These are phyloP conservation scores for Dicycla oo DNA, from an alignment of 2,888 invertebrate species.

Conservation along the genomic window DNA sequence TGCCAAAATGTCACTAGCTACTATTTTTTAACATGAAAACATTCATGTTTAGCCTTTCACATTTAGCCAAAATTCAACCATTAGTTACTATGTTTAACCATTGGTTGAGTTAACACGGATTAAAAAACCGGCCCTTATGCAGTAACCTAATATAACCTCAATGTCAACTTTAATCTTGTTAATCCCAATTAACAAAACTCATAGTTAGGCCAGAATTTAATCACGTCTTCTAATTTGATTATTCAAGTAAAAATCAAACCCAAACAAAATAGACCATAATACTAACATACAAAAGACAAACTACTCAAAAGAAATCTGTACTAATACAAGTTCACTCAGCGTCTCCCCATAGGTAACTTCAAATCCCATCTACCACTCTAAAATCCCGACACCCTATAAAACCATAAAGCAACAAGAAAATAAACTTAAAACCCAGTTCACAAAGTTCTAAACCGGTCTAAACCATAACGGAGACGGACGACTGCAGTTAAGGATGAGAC, in stretches of 20 bases:
- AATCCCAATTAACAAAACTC: not conserved
- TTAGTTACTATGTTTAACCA: too few relatives aligned
- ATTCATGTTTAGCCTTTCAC: too few relatives aligned
- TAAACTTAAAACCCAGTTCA: constrained; percentile 58
- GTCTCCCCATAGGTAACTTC: constrained; percentile 13
- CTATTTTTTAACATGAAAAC: too few relatives aligned
- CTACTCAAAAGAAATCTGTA: not conserved
- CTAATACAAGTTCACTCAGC: not conserved
- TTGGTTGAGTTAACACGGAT: too few relatives aligned
- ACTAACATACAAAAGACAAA: not conserved
- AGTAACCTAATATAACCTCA: not conserved
- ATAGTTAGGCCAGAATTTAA: too few relatives aligned
- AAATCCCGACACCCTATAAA: constrained; percentile 38
- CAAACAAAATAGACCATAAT: not conserved
- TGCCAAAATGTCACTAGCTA: too few relatives aligned
- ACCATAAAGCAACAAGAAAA: constrained; percentile 68
- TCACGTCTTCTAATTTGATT: not conserved
- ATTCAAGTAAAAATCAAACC: not conserved
- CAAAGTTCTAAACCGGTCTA: constrained; percentile 56
- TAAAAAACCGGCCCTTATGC: too few relatives aligned
- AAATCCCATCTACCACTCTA: constrained; percentile 45
- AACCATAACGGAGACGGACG: constrained; percentile 46
- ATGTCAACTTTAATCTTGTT: not conserved
- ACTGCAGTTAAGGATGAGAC: constrained; percentile 72
- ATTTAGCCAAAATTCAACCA: too few relatives aligned